Evolutionary conservation across 2,113 vertebrate species (phyloP), one percentile per base, ranked within the genome.

Genomic region (Brevimyrus niger): DNA sequence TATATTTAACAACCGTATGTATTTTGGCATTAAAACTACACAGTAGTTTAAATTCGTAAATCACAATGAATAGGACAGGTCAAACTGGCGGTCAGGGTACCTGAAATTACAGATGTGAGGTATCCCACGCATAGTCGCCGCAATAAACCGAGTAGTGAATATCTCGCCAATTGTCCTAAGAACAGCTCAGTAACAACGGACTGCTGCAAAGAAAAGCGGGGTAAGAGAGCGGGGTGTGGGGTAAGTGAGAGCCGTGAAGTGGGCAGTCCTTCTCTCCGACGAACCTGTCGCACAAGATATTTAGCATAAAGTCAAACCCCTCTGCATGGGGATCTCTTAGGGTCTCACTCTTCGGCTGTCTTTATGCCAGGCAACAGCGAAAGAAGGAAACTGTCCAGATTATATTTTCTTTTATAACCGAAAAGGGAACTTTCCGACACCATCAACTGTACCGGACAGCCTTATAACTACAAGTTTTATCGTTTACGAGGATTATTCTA

Each of bases 401-500:
- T 94, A 92, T 76, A 89, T 91, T 89, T 92, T 87, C 73, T 19
- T 89, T 87, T 86, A 88, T 92, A 92, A 88, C 76, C 89, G 10
- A 88, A 91, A 83, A 84, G 44, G 90, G 94, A 92, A 95, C 94
- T 96, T 95, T 95, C 95, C 95, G 96, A 96, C 94, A 93, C 93
- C 61, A 69, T 69, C 93, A 92, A 92, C 94, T 91, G 91, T 87
- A 86, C 93, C 92, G 94, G 91, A 94, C 91, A 93, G 23, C 91
- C 90, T 92, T 80, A 94, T 93, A 92, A 89, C 90, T 88, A 90
- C 87, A 92, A 85, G 91, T 91, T 90, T 92, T 92, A 89, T 86
- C 89, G 92, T 91, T 94, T 93, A 84, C 92, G 90, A 90, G 94
- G 97, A 96, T 97, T 96, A 97, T 95, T 94, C 94, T 93, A 91